Evolutionary conservation across 2,113 vertebrate genomes (phyloP), one percentile per base, ranked within the genome.

Genomic region (Rhea americana): DNA sequence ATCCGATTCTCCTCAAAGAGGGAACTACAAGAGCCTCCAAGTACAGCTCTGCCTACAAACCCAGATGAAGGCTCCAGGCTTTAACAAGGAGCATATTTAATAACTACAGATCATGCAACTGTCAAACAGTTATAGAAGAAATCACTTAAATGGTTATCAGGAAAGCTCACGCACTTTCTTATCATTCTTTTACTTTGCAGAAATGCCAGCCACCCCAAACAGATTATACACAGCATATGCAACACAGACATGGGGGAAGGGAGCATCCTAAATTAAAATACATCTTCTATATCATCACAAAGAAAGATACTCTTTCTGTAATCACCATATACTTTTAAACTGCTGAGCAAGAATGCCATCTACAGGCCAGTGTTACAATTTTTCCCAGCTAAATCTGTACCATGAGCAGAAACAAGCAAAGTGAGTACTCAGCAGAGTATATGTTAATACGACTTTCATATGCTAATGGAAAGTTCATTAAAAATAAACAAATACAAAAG

Each of bases 401-500:
- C 50, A n/a, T 70, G n/a, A 70, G 17, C 1, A 35, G 32, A 83
- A 95, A 39, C 13, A 67, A 76, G 58, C 3, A 3, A 81, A 91
- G 74, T 32, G 62, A 90, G 59, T 9, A 53, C 67, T 92, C 91
- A 70, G 90, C 87, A 66, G 26, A 9, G 71, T 2, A 7, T 43
- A 71, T 74, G 78, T 77, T 93, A 91, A 94, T 74, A 9, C 1
- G 51, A 41, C 75, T 96, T 96, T 88, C 84, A 50, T 87, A 66
- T 86, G 59, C 53, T 93, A 91, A 94, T 74, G 47, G 59, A 4
- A 65, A 85, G 84, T 61, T 93, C 76, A 95, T 86, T 96, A 92
- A 95, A 96, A 94, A 89, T 94, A 95, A 96, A 87, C 82, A 97
- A 92, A 95, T 76, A 92, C 25, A 81, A 77, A 91, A 92, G 85